Base-by-base conservation (phyloP, 2,888 invertebrate species). In the Entomobrya proxima region DNA sequence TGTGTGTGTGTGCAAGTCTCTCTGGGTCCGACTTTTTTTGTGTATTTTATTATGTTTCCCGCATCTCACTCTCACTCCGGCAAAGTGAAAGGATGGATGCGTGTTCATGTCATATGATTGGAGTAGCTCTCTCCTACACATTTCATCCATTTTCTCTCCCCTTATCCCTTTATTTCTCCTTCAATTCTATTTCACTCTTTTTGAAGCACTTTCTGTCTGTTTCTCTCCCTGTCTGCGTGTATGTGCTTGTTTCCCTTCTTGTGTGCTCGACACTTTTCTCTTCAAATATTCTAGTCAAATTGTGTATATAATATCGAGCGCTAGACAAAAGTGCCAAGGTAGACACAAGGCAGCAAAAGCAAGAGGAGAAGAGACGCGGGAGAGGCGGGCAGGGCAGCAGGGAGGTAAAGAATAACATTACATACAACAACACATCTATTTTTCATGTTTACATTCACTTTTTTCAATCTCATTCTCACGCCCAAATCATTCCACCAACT, bases 401-500 rank as follows among this genome's bases (percentile, higher is more conserved):
- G 80, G 74, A 79, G 44, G 32, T 18, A 47, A 50, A 61, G 37
- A 67, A 37, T 37, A 67, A 61, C 40, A 55, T 35, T 35, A 64
- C 52, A 47, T 76, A 58, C 24, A 52, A 72, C 30, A 47, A 21
- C 27, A 24, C 72, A 24, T 72, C 27, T 50, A 52, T 83, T 18
- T 50, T 84, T 84, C 84, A 78, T 85, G 85, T 85, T 78, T 85
- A 72, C 52, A 72, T 78, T 72, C 85, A 78, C 78, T 78, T 85
- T 75, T 82, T 88, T 88, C 88, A 88, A 88, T 88, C 87, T 86
- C 85, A 83, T 87, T 87, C 88, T 89, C 88, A 90, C 90, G 89
- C 90, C 90, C 90, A 89, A 86, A 87, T 90, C 90, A 89, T 89
- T 89, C 88, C 87, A 84, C 82, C 72, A 85, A 79, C 87, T 83